These are phyloP conservation scores for Pachypanchax playfairii DNA, from an alignment of 2,113 vertebrate genomes.

Conservation along the genomic window DNA sequence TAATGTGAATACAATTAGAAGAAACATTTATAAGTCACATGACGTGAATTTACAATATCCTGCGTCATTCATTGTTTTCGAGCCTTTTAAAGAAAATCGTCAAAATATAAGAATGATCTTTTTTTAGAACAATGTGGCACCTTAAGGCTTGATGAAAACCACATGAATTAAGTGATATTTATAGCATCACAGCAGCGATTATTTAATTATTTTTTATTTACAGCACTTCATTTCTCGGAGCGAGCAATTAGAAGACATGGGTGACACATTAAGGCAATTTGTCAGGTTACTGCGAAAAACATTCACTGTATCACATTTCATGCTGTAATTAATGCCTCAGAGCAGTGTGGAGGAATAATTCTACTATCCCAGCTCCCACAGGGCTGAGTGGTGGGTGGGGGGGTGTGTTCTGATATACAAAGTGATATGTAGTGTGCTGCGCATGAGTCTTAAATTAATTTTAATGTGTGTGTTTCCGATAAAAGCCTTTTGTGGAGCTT, in stretches of 20 bases:
- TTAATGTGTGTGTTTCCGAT: constrained; percentile 19
- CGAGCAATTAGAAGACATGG: constrained; percentile 8
- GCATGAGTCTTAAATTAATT: constrained; percentile 3
- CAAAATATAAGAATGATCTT: too few species aligned
- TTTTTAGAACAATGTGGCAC: too few species aligned
- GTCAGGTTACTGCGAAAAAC: constrained; percentile 21
- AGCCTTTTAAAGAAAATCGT: too few species aligned
- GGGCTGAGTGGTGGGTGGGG: background rate
- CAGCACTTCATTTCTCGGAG: constrained; percentile 6
- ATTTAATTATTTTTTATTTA: too few species aligned
- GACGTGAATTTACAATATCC: too few species aligned
- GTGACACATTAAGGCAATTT: constrained; percentile 17
- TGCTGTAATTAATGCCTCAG: constrained; percentile 9
- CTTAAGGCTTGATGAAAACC: constrained; percentile 40
- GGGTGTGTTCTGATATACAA: background rate
- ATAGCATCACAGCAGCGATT: constrained; percentile 19
- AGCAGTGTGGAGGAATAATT: background rate
- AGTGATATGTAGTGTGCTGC: background rate
- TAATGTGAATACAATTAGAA: too few species aligned
- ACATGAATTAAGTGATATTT: constrained; percentile 53
- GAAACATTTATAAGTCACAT: too few species aligned
- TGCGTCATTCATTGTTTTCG: too few species aligned
- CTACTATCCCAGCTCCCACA: background rate
- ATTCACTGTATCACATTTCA: constrained; percentile 21
- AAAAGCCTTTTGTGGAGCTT: too few species aligned